phyloP scores from a whole-genome alignment of 2,797 vertebrate species.

The Melanotaenia maccullochi region DNA sequence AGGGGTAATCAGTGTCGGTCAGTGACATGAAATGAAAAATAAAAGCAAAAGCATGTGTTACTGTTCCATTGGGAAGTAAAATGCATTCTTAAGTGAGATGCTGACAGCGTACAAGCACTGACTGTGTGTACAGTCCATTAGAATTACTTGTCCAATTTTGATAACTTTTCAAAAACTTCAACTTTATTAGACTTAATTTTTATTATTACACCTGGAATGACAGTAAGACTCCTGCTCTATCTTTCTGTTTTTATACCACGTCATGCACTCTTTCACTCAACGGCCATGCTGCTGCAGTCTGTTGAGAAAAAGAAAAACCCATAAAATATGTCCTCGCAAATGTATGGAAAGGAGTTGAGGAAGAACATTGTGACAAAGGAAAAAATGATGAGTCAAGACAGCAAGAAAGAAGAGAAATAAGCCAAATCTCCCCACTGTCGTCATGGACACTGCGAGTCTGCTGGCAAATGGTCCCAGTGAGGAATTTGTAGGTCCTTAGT shows the following conservation, averaged over 20 bases:
- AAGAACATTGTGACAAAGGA: background rate
- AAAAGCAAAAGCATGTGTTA: background rate
- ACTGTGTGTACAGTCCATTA: background rate
- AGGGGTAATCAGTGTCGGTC: background rate
- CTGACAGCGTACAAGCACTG: background rate
- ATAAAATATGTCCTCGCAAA: background rate
- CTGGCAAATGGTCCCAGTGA: constrained; percentile 15
- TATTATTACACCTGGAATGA: background rate
- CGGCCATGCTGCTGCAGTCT: background rate
- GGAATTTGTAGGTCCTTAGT: background rate
- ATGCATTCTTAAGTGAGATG: background rate
- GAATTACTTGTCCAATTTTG: background rate
- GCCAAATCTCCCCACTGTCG: constrained; percentile 1
- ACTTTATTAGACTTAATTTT: background rate
- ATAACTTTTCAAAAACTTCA: background rate
- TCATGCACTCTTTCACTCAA: background rate
- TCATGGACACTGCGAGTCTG: constrained; percentile 2
- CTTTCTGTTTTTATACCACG: background rate
- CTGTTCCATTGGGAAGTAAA: background rate
- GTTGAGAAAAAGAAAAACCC: background rate
- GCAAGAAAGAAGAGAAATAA: background rate
- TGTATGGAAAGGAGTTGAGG: background rate
- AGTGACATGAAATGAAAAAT: background rate
- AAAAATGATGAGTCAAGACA: background rate
- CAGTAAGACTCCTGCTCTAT: background rate